Evolutionary conservation across 2,888 invertebrate genomes (phyloP), one percentile per base, ranked within the genome.

Genomic region (Epinotia nisella): DNA sequence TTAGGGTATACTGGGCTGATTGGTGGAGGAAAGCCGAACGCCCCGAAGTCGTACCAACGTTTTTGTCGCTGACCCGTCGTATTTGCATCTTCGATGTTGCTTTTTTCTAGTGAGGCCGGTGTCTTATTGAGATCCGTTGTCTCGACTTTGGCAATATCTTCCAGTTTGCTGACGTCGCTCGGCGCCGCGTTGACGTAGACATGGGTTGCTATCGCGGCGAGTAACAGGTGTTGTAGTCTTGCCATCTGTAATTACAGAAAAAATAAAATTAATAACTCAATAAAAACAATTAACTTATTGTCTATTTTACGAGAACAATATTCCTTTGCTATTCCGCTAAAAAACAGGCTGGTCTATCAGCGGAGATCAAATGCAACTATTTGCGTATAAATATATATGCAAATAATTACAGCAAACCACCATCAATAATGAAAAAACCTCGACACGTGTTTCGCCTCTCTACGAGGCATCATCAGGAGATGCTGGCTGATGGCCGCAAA

Each of bases 241-340:
- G 79, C 82, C 92, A 92, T 92, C 92, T 93, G 92, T 70, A 92
- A 92, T 75, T 64, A 60, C 78, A 76, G 78, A 71, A 77, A 66
- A 77, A 51, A 41, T 53, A 15, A 19, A 3, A 13, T 41, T 24
- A 45, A 51, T 45, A 45, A 45, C 45, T 49, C 15, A n/a, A n/a
- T 49, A n/a, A 41, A 24, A 62, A 39, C 41, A 21, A 29, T 0
- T 24, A 7, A 7, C 7, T 1, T 5, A 17, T 39, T 7, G 3
- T n/a, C 29, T 58, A 2, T 29, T 13, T n/a, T n/a, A n/a, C n/a
- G n/a, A n/a, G n/a, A n/a, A n/a, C n/a, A n/a, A n/a, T n/a, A n/a
- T n/a, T n/a, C n/a, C n/a, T n/a, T n/a, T n/a, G n/a, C n/a, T n/a
- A n/a, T n/a, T n/a, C n/a, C n/a, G n/a, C n/a, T n/a, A n/a, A n/a